Evolutionary conservation across 2,888 invertebrate species (phyloP), one percentile per base, ranked within the genome.

Genomic region (Tanytarsus gracilentus): DNA sequence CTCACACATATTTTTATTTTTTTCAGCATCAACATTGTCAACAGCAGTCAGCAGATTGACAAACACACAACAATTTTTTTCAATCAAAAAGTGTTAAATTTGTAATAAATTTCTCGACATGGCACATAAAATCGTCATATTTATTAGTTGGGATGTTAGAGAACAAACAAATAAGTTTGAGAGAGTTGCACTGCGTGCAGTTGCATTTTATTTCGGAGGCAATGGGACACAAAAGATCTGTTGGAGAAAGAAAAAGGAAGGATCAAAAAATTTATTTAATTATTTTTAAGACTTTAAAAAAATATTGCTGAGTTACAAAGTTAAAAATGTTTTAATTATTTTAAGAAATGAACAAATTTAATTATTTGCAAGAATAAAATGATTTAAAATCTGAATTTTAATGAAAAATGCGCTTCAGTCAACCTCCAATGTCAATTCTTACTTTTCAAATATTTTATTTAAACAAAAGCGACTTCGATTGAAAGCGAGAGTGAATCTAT

Each of bases 61-160:
- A 26, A 39, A 7, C 26, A 21, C 36, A 36, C 14, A 44, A 23
- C 18, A 4, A 18, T 44, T 44, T 14, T 39, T 27, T 39, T 55
- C 55, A 55, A 51, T 53, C 53, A 53, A 25, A 51, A 56, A 56
- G 58, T 58, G 58, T 58, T 44, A 58, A 58, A 44, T 48, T 56
- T 26, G 23, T 44, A 18, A 56, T 56, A 56, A 56, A 59, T 49
- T 59, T 59, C n/a, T 60, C 16, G 30, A 40, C 26, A 60, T 50
- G 60, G 60, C 50, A 60, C 50, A 60, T 60, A 60, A 60, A 60
- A 60, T 48, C 21, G 40, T 30, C 30, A 25, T 30, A 58, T 44
- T 48, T 44, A 58, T 44, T 58, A 48, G 48, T 58, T n/a, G 55
- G 40, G 14, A 26, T 49, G 49, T 8, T 18, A n/a, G 25, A 39